Evolutionary conservation across 2,797 vertebrate species (phyloP).

Genomic region (Euphonia xanthogaster): DNA sequence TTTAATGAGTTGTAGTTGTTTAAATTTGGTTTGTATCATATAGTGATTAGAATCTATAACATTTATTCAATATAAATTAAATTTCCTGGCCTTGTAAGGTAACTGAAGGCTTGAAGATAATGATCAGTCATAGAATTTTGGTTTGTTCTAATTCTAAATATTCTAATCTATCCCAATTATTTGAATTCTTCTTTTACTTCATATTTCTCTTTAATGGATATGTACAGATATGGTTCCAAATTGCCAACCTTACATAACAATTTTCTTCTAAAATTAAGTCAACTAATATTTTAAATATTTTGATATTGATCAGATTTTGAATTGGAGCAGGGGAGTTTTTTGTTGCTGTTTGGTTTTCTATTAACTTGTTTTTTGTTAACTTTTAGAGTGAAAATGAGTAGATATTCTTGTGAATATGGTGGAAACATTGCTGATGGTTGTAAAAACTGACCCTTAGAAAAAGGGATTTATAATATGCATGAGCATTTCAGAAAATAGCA

Average conservation of each 20-base stretch:
- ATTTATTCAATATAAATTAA: neutral
- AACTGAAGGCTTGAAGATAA: neutral
- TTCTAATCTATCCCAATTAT: neutral
- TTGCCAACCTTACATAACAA: neutral
- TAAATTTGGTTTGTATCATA: neutral
- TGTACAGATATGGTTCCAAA: neutral
- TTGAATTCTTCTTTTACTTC: neutral
- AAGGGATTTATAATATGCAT: neutral
- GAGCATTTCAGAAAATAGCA: neutral
- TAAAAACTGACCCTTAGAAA: neutral
- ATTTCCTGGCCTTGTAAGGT: neutral
- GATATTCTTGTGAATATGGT: neutral
- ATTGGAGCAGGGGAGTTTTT: fast-evolving
- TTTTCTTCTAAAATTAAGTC: neutral
- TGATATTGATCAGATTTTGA: neutral
- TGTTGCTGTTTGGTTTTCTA: neutral
- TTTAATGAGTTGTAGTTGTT: neutral
- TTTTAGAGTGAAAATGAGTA: neutral
- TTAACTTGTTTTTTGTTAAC: neutral
- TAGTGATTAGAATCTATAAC: neutral
- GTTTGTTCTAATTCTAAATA: neutral
- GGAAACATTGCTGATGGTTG: neutral
- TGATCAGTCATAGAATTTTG: neutral
- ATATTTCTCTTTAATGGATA: neutral
- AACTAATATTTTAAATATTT: neutral